Base-by-base conservation (phyloP, 2,888 invertebrate genomes). In the Resseliella maxima region DNA sequence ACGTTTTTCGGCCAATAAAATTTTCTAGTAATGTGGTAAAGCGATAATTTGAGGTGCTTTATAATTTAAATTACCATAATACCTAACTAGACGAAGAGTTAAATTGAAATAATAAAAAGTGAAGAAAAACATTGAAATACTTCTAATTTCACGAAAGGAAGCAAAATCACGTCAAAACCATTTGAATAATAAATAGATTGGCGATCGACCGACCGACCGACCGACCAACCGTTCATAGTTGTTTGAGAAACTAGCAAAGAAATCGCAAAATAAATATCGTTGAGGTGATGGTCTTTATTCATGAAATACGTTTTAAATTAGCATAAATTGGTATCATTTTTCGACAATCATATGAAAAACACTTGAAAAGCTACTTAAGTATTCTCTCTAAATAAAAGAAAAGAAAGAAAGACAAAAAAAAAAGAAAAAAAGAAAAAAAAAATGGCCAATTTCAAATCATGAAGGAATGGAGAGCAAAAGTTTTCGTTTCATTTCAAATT, bases 311-410 rank as follows among this genome's bases (percentile, higher is more conserved):
- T 18, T 50, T 50, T 2, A 59, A 59, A 59, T 59, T 59, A 59
- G 59, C 59, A 59, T 59, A 59, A 59, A 59, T 59, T 15, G n/a
- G 59, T 59, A 59, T 59, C 24, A 24, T 59, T 59, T 59, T 59
- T 50, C 12, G 46, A 50, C 8, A 18, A 15, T 50, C 15, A 50
- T 8, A 41, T 41, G 46, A 50, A 50, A 50, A 50, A 50, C 46
- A 50, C 46, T 50, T 2, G 46, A 50, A 50, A 50, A 50, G 18
- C 46, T 8, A 18, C 18, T 50, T 50, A 50, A 15, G 46, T 50
- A 50, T 50, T 50, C 18, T n/a, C n/a, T n/a, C n/a, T n/a, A n/a
- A n/a, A n/a, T n/a, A n/a, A n/a, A n/a, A n/a, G n/a, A n/a, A n/a
- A n/a, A n/a, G n/a, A n/a, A n/a, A n/a, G 41, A 12, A 41, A 5